Conservation (phyloP, 2,113 vertebrate species). For the Pterocles burchelli region DNA sequence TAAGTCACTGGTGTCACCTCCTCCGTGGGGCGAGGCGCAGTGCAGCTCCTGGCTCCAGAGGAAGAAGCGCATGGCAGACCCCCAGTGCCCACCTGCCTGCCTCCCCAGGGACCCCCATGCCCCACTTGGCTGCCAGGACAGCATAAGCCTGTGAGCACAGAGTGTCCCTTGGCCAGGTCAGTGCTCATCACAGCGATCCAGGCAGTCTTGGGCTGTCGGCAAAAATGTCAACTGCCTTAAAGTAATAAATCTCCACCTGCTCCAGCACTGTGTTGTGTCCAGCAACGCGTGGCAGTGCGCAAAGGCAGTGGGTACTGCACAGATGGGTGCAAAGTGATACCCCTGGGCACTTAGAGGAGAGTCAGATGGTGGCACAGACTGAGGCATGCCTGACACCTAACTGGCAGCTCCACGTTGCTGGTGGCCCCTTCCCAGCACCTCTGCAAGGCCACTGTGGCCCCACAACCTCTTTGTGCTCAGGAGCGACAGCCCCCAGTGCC, state of each 20-base stretch:
- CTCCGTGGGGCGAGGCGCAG: rapidly evolving
- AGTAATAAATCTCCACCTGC: no score
- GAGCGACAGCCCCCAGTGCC: background rate
- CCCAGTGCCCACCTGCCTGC: background rate
- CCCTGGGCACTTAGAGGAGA: background rate
- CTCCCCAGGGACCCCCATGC: background rate
- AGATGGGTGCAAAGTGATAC: no score
- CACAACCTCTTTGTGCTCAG: background rate
- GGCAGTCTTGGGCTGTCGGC: no score
- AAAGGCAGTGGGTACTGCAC: no score
- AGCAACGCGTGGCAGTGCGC: no score
- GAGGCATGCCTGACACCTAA: background rate
- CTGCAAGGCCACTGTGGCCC: background rate
- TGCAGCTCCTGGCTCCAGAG: background rate
- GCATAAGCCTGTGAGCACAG: no score
- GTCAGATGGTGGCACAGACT: background rate
- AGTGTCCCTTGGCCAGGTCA: no score
- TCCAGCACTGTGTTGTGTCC: no score
- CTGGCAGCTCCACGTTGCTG: background rate
- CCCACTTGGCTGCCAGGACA: no score
- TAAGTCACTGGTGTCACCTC: background rate
- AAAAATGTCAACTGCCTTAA: no score
- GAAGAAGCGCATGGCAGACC: background rate
- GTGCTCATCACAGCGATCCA: no score
- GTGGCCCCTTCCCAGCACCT: background rate